phyloP scores from a whole-genome alignment of 2,888 invertebrate species.

The Dastarcus helophoroides region DNA sequence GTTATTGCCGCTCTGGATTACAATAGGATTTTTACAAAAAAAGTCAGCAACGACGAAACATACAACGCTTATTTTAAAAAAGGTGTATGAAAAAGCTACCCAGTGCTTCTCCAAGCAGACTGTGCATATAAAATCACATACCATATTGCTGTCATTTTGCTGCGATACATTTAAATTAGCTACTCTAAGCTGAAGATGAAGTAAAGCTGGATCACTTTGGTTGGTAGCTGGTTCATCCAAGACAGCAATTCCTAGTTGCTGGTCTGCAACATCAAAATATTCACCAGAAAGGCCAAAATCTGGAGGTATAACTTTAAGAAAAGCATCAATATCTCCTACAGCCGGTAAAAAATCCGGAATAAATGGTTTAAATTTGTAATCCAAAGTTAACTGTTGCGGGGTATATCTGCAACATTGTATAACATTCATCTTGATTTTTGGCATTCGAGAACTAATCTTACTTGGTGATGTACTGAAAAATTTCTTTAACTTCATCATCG shows the following conservation, averaged over 20 bases:
- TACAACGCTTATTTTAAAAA: too few species aligned
- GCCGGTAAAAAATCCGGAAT: slow-evolving; percentile 95
- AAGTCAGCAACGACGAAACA: too few species aligned
- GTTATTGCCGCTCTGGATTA: too few species aligned
- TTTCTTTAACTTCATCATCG: slow-evolving; percentile 74
- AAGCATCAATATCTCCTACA: slow-evolving; percentile 97
- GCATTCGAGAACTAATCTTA: slow-evolving; percentile 28
- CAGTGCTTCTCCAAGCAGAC: too few species aligned
- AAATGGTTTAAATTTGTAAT: slow-evolving; percentile 85
- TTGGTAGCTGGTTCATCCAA: slow-evolving; percentile 90
- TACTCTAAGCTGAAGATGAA: slow-evolving; percentile 81
- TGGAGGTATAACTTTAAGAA: slow-evolving; percentile 85
- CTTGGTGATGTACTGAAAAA: slow-evolving; percentile 89
- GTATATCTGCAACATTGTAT: slow-evolving; percentile 74
- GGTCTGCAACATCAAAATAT: slow-evolving; percentile 21
- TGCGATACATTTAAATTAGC: slow-evolving; percentile 40
- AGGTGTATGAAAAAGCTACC: too few species aligned
- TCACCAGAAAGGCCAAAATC: slow-evolving; percentile 41
- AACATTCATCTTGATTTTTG: too few species aligned
- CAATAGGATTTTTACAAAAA: too few species aligned
- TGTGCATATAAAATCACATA: slow-evolving; percentile 1
- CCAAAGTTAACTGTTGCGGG: slow-evolving; percentile 82
- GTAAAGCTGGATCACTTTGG: slow-evolving; percentile 90
- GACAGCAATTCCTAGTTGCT: slow-evolving; percentile 55
- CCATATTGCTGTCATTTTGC: too few species aligned